A percentile compares a stretch with the other conserved stretches of the same genome.
Conservation (phyloP, 1,140 invertebrate genomes). For the Vanessa atalanta region DNA sequence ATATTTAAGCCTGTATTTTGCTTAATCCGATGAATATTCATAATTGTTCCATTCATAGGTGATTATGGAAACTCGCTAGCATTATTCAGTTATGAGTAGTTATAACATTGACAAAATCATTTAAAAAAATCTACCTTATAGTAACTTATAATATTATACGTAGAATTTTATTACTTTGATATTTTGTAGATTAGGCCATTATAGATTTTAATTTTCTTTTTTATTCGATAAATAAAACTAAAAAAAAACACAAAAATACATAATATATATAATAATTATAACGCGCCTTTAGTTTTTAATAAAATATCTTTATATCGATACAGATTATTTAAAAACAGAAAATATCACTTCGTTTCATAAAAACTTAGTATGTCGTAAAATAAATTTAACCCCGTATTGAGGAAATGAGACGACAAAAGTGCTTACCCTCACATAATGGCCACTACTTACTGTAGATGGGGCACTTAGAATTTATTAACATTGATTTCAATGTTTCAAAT, state of each 20-base stretch:
- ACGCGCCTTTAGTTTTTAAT: background rate
- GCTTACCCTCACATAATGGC: background rate
- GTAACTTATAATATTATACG: too few relatives aligned
- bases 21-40: background rate
- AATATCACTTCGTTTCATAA: background rate
- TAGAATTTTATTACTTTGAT: too few relatives aligned
- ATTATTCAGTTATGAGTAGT: too few relatives aligned
- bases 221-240: too few relatives aligned
- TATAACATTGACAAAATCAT: too few relatives aligned
- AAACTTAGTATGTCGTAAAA: background rate
- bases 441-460: slow-evolving; percentile 1
- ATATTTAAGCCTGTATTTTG: background rate
- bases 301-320: background rate
- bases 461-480: slow-evolving; percentile 8
- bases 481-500: slow-evolving; percentile 6
- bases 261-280: too few relatives aligned
- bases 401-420: background rate
- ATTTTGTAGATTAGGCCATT: too few relatives aligned
- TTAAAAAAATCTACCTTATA: too few relatives aligned
- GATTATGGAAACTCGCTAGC: too few relatives aligned
- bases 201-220: too few relatives aligned
- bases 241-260: too few relatives aligned
- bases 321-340: background rate
- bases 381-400: background rate
- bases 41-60: too few relatives aligned